Evolutionary conservation across 2,888 invertebrate genomes (phyloP), one percentile per base, ranked within the genome.

Genomic region (Eucriotettix oculatus): DNA sequence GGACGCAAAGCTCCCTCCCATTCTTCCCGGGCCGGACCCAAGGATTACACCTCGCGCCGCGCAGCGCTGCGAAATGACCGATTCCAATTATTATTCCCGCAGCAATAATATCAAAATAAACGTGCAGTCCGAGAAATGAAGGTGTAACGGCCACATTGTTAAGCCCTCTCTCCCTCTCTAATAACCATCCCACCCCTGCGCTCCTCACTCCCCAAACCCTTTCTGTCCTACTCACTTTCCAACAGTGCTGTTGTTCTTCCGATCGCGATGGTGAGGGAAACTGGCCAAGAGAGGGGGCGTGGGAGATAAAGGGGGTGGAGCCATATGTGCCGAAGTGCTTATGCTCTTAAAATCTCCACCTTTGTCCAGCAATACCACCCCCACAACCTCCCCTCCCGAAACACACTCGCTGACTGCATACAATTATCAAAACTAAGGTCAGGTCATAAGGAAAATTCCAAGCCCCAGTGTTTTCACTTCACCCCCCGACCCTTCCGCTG

Each of bases 11-110:
- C 71, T 72, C 70, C 72, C 61, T 59, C 61, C 48, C 12, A 14
- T 48, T n/a, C n/a, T 48, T n/a, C 14, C 14, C 48, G 48, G 48
- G 48, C 14, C 12, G 48, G 48, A 48, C 48, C 48, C n/a, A 12
- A 48, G 48, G 48, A 48, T 48, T 48, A 48, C n/a, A 48, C 48
- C 48, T 14, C 48, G 14, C 14, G 48, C n/a, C n/a, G n/a, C n/a
- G n/a, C n/a, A 5, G 48, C 12, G 48, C 48, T 12, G 48, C 14
- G 48, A 48, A 66, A 66, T 67, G 67, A 70, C 69, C 70, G 68
- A 69, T 69, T 68, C 70, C 70, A 71, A 73, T 73, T 73, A 71
- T 72, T 71, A 71, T 72, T 71, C 72, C 68, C 67, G 60, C 59
- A 57, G 54, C 60, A 60, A 62, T 62, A 62, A 59, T 62, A 63